phyloP scores from a whole-genome alignment of 2,113 vertebrate species.

The Tinamus guttatus region DNA sequence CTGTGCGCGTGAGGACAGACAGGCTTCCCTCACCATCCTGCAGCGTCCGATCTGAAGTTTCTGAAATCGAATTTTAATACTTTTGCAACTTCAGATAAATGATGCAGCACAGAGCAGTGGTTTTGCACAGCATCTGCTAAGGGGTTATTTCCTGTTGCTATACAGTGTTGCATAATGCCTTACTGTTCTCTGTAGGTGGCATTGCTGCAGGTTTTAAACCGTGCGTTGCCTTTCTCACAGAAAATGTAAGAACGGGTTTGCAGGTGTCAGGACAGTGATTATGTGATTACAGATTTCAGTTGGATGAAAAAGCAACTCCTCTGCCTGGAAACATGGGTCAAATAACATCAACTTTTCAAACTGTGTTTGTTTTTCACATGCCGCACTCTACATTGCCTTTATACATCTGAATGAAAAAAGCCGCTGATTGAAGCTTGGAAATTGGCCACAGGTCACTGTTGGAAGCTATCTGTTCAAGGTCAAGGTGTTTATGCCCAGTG shows the following conservation, averaged over 20 bases:
- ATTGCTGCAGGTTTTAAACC: constrained; percentile 81
- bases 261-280: constrained; percentile 21
- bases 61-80: background rate
- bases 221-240: constrained; percentile 82
- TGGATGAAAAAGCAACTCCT: constrained; percentile 78
- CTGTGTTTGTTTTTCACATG: background rate
- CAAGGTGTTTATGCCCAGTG: constrained; percentile 81
- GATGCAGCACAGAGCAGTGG: background rate
- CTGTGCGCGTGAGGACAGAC: no score
- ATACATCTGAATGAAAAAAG: background rate
- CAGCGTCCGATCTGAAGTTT: no score
- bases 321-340: constrained; percentile 80
- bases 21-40: background rate
- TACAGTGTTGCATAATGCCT: no score
- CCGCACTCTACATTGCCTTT: background rate
- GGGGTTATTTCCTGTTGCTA: background rate
- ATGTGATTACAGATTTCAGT: constrained; percentile 68
- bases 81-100: background rate
- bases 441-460: constrained; percentile 67
- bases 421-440: background rate
- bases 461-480: constrained; percentile 81
- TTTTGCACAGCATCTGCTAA: background rate
- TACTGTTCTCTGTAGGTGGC: constrained; percentile 57
- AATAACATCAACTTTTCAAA: background rate
- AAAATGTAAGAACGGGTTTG: constrained; percentile 82